Conservation (phyloP, 1,140 invertebrate species). For the Caenorhabditis briggsae region DNA sequence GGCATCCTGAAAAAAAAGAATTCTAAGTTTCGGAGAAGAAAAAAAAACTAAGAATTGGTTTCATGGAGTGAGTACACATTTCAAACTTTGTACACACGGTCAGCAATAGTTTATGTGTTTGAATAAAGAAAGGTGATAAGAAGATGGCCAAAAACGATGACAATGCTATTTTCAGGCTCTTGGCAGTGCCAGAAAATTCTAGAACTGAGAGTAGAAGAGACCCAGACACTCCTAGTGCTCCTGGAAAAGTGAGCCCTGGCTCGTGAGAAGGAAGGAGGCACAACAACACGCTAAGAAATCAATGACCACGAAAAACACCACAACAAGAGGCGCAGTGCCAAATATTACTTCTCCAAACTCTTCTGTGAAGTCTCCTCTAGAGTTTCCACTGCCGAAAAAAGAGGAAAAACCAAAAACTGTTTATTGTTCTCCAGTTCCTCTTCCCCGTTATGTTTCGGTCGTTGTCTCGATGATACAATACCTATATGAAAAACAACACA, state of each 20-base stretch:
- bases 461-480: not conserved
- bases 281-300: slow-evolving; percentile 1
- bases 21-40: not conserved
- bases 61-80: not conserved
- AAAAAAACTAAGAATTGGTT: not conserved
- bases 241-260: not conserved
- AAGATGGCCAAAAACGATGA: not conserved
- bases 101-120: not conserved
- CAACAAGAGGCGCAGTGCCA: not conserved
- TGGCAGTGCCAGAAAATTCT: not conserved
- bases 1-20: slow-evolving; percentile 29
- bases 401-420: slow-evolving; percentile 51
- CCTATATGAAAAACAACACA: not conserved
- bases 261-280: not conserved
- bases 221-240: not conserved
- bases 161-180: not conserved
- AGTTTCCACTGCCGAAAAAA: not conserved
- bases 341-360: not conserved
- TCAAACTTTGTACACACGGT: slow-evolving; percentile 21
- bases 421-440: slow-evolving; percentile 33
- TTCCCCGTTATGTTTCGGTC: not conserved
- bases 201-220: not conserved
- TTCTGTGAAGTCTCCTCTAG: not conserved
- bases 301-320: not conserved
- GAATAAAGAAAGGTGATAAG: not conserved